Conservation (phyloP, 1,140 invertebrate genomes). For the Brachionus rubens region DNA sequence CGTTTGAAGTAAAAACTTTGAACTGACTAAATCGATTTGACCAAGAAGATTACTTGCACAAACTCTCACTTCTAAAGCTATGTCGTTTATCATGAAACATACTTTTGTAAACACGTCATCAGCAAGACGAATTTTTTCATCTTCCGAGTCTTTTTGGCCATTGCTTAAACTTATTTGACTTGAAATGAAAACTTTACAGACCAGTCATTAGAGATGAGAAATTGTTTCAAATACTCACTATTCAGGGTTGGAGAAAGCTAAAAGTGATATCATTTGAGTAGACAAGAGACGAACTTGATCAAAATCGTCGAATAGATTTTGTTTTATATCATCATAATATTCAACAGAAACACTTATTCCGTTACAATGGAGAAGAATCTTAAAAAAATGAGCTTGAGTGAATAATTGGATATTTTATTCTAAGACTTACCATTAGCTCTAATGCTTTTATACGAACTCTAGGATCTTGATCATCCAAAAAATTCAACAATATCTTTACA, state of each 20-base stretch:
- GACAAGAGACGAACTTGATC: conserved; percentile 84
- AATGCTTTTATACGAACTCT: conserved; percentile 81
- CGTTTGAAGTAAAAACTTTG: conserved; percentile 86
- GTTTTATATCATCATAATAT: conserved; percentile 76
- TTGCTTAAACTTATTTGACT: neutral
- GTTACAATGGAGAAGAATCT: conserved; percentile 70
- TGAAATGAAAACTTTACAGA: neutral
- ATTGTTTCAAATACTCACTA: conserved; percentile 64
- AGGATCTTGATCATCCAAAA: conserved; percentile 72
- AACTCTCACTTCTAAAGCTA: conserved; percentile 65
- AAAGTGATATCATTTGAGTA: conserved; percentile 76
- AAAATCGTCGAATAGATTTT: conserved; percentile 84
- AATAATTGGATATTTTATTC: neutral
- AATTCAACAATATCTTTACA: conserved; percentile 51
- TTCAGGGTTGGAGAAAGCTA: conserved; percentile 81
- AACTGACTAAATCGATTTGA: conserved; percentile 78
- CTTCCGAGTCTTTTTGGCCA: conserved; percentile 50
- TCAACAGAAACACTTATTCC: conserved; percentile 72
- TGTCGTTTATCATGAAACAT: conserved; percentile 85
- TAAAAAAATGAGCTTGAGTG: conserved; percentile 48
- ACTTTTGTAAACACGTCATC: conserved; percentile 96
- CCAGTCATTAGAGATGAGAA: neutral
- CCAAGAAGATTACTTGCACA: conserved; percentile 66
- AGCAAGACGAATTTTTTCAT: conserved; percentile 69
- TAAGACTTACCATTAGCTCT: conserved; percentile 70